Percentiles rank a stretch among this genome's conserved stretches.
These are phyloP conservation scores for Ibycter americanus DNA, from an alignment of 2,797 vertebrate species.

Conservation along the genomic window DNA sequence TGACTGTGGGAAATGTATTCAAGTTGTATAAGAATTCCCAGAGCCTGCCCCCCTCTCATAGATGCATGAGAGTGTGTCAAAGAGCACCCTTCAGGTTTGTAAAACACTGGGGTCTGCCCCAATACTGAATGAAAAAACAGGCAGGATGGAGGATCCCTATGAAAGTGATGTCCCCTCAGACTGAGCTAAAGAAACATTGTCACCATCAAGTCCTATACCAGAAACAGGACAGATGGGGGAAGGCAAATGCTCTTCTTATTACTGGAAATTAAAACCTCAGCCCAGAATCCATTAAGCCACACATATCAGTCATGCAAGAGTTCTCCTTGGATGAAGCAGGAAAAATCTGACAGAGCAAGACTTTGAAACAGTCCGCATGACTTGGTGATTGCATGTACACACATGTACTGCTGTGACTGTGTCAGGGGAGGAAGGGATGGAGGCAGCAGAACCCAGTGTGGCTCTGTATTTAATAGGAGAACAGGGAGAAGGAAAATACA, in stretches of 20 bases:
- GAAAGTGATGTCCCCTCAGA: neutral
- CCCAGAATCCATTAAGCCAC: neutral
- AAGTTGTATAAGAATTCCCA: neutral
- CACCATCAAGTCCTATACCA: neutral
- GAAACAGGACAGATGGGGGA: neutral
- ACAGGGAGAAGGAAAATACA: neutral
- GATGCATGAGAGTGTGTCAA: neutral
- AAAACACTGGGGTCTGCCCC: neutral
- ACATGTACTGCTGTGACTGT: neutral
- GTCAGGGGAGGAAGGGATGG: neutral
- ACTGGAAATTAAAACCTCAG: neutral
- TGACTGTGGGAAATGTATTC: neutral
- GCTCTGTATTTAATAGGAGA: neutral
- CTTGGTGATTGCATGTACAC: neutral
- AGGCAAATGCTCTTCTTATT: neutral
- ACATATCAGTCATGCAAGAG: neutral
- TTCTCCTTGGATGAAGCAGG: neutral
- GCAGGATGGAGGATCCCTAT: neutral
- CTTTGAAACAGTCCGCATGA: neutral
- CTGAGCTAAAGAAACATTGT: neutral
- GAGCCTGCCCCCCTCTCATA: neutral
- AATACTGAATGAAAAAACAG: neutral
- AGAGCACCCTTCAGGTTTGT: neutral
- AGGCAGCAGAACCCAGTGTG: neutral
- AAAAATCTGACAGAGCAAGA: neutral